Base-by-base conservation (phyloP, 2,888 invertebrate species). In the Fragum fragum region DNA sequence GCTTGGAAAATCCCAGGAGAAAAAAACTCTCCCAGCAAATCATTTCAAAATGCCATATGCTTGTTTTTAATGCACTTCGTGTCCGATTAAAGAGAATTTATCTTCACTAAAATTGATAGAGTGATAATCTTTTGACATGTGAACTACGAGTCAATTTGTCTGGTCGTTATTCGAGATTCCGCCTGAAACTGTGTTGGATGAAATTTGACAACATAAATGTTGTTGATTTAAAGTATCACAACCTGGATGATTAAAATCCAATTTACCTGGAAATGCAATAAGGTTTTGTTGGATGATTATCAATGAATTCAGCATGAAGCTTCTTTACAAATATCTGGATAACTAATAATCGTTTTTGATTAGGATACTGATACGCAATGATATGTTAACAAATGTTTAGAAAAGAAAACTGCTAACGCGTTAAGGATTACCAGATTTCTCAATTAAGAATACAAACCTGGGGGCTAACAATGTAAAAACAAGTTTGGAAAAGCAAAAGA, bases 191-290 rank as follows among this genome's bases (percentile, higher is more conserved):
- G 14, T 47, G 47, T 47, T 47, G 47, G 47, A n/a, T 47, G 47
- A 47, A 47, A 47, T 47, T 47, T 47, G 47, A 47, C 47, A 47
- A 47, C 47, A 47, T 47, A 47, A 47, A 16, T 47, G 47, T 47
- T 47, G 47, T 47, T 47, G 47, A 47, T 47, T 47, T 47, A 47
- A 47, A 14, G 18, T n/a, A 9, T 14, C 47, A 5, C 18, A 47
- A 18, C n/a, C 47, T 14, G 47, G 7, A 47, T 47, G 7, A 16
- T 47, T 47, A 47, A 47, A 47, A 9, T 47, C 14, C 47, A n/a
- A 47, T 47, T 16, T 47, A n/a, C 14, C 47, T 47, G 47, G 14
- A 47, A 47, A 9, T 18, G 18, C 47, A 47, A 47, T 47, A 14
- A 47, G 47, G 3, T 36, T 36, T 36, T 36, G 9, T 36, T 36